Conservation (phyloP, 2,113 vertebrate genomes). For the Cricetomys ansorgei region DNA sequence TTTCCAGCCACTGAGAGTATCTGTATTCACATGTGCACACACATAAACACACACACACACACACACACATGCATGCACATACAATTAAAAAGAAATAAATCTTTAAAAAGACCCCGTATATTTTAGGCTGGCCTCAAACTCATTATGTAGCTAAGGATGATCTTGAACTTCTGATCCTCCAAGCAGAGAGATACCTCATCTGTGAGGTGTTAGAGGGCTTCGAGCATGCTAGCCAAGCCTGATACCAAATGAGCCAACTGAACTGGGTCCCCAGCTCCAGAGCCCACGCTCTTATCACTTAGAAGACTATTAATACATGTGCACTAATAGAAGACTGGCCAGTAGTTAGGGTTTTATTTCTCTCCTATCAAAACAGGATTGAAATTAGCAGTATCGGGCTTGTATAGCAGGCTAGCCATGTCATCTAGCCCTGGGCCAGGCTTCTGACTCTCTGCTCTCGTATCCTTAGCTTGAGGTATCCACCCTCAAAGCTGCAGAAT, state of each 20-base stretch:
- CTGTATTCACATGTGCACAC: not conserved
- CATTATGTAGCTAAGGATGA: not conserved
- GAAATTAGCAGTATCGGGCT: not conserved
- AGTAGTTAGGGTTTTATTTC: not conserved
- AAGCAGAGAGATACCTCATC: not conserved
- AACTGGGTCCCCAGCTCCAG: not conserved
- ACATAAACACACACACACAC: too few relatives aligned
- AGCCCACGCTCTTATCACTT: not conserved
- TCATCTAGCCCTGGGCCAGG: not conserved
- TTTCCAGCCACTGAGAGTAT: not conserved
- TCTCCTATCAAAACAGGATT: not conserved
- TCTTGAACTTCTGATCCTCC: not conserved
- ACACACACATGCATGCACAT: too few relatives aligned
- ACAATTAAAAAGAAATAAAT: too few relatives aligned
- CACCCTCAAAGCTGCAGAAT: not conserved
- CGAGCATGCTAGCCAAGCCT: not conserved
- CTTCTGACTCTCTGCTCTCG: not conserved
- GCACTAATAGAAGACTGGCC: not conserved
- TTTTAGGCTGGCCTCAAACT: too few relatives aligned
- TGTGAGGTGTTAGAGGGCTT: not conserved
- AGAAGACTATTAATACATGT: not conserved
- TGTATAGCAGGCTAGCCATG: not conserved
- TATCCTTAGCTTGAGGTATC: not conserved
- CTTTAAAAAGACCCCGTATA: too few relatives aligned
- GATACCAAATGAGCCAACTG: not conserved